Percentiles rank a stretch among this genome's conserved stretches.
These are phyloP conservation scores for Todiramphus chloris DNA, from an alignment of 2,113 vertebrate species.

Conservation along the genomic window DNA sequence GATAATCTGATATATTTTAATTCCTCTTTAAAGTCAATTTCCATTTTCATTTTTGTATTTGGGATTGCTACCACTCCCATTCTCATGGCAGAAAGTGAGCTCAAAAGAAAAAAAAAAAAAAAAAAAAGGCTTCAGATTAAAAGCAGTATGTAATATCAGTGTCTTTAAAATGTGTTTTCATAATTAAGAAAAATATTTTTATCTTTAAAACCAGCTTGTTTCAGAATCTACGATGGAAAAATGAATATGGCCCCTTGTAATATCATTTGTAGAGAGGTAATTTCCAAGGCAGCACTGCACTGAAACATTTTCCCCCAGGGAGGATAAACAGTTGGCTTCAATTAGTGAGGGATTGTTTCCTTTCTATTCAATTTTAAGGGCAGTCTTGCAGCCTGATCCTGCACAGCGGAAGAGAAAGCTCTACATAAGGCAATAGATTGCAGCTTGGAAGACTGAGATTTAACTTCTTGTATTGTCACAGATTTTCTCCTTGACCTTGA, in stretches of 20 bases:
- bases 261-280: slow-evolving; percentile 50
- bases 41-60: not conserved
- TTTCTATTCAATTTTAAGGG: slow-evolving; percentile 50
- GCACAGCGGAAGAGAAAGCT: not conserved
- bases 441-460: not conserved
- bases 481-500: slow-evolving; percentile 9
- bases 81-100: not conserved
- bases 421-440: not conserved
- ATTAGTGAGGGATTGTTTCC: slow-evolving; percentile 51
- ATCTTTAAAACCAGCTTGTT: slow-evolving; percentile 35
- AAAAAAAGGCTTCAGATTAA: not conserved
- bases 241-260: slow-evolving; percentile 39
- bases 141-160: not conserved
- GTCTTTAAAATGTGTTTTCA: slow-evolving; percentile 30
- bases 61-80: not conserved
- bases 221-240: slow-evolving; percentile 24
- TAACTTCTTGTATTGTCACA: not conserved
- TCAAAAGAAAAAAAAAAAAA: not conserved
- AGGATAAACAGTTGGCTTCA: slow-evolving; percentile 63
- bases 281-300: slow-evolving; percentile 53
- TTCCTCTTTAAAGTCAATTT: not conserved
- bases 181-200: slow-evolving; percentile 45
- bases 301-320: slow-evolving; percentile 47
- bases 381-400: slow-evolving; percentile 26
- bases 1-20: slow-evolving; percentile 4